phyloP scores from a whole-genome alignment of 2,888 invertebrate species.

The Tinea pellionella region DNA sequence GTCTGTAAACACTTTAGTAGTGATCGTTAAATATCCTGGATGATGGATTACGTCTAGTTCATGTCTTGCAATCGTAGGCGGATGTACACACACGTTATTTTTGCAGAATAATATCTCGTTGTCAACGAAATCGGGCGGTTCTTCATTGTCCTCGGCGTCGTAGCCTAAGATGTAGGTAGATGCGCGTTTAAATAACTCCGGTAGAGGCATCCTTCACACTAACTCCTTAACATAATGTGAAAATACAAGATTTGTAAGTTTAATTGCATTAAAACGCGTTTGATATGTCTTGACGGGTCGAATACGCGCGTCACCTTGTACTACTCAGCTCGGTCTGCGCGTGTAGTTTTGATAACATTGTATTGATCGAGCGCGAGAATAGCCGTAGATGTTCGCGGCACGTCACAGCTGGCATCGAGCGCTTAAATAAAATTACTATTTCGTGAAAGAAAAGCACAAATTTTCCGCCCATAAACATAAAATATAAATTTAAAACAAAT shows the following conservation, averaged over 20 bases:
- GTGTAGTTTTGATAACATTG: constrained; percentile 50
- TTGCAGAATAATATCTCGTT: constrained; percentile 91
- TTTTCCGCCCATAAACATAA: neutral
- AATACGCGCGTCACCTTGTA: constrained; percentile 41
- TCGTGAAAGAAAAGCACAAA: neutral
- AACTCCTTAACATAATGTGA: neutral
- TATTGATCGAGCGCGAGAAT: constrained; percentile 33
- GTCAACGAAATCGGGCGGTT: constrained; percentile 77
- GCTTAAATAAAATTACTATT: neutral
- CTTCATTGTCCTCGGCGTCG: constrained; percentile 71
- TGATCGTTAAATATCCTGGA: constrained; percentile 91
- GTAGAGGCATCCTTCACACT: constrained; percentile 75
- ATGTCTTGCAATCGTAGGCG: constrained; percentile 84
- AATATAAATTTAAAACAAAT: neutral
- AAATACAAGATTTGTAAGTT: neutral
- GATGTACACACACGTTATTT: constrained; percentile 98
- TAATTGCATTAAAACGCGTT: neutral
- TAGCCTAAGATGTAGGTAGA: constrained; percentile 82
- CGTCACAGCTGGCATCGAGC: neutral
- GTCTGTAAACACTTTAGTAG: constrained; percentile 82
- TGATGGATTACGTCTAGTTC: constrained; percentile 89
- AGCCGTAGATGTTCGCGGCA: neutral
- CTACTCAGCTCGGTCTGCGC: constrained; percentile 55
- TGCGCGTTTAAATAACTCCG: constrained; percentile 80
- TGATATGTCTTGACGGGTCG: constrained; percentile 36